Evolutionary conservation across 2,888 invertebrate species (phyloP).

Genomic region (Monoplex corrugatus): DNA sequence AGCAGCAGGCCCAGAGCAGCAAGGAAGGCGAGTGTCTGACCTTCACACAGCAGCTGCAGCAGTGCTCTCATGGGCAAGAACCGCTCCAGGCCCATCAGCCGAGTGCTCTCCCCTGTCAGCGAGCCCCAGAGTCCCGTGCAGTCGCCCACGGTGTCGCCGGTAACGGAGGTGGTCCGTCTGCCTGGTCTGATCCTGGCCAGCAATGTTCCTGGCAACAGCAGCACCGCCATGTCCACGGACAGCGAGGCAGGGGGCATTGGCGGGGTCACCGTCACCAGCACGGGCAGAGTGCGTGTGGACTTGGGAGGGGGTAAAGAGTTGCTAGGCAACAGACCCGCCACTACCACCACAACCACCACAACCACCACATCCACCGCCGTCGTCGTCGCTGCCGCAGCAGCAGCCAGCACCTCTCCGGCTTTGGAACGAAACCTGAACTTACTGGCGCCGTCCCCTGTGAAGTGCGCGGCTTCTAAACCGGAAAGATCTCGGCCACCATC

Average conservation of each 20-base stretch:
- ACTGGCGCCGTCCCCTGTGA: constrained; percentile 65
- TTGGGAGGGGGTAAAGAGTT: constrained; percentile 46
- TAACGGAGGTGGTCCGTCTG: constrained; percentile 72
- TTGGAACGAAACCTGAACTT: constrained; percentile 65
- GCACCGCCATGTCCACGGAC: constrained; percentile 21
- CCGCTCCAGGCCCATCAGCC: constrained; percentile 86
- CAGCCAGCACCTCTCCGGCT: constrained; percentile 58
- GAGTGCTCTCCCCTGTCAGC: constrained; percentile 85
- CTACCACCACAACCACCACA: constrained; percentile 53
- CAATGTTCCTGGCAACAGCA: background rate
- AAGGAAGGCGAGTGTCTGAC: constrained; percentile 84
- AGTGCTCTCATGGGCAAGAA: constrained; percentile 87
- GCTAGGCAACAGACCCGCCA: constrained; percentile 41
- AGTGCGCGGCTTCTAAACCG: constrained; percentile 66
- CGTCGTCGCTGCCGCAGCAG: background rate
- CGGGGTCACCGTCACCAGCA: constrained; percentile 45
- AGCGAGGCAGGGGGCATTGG: constrained; percentile 32
- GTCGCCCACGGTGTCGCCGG: constrained; percentile 90
- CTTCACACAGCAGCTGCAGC: constrained; percentile 95
- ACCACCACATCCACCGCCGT: background rate
- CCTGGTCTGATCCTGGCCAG: background rate
- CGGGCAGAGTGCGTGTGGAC: constrained; percentile 43
- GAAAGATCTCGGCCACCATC: constrained; percentile 73
- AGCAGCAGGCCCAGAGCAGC: constrained; percentile 51
- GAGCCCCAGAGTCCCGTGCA: constrained; percentile 89